Conservation (phyloP, 2,113 vertebrate genomes). For the Mustela nigripes region DNA sequence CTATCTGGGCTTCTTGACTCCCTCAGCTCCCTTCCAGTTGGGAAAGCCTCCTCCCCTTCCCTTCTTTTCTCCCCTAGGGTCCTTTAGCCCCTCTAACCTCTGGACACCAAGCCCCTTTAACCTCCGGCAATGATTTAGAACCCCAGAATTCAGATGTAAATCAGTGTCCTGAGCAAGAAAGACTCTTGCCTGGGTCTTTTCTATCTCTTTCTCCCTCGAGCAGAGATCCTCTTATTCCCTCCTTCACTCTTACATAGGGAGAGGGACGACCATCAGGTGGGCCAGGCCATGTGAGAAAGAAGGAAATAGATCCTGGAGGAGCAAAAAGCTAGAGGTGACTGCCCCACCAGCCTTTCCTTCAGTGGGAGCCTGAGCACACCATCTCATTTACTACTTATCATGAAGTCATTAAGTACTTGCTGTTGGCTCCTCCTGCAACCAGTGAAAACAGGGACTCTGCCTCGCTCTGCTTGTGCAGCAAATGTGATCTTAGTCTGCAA, state of each 20-base stretch:
- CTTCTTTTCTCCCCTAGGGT: neutral
- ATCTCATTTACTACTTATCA: neutral
- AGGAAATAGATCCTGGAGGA: neutral
- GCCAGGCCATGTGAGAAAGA: neutral
- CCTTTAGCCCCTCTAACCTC: neutral
- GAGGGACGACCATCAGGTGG: neutral
- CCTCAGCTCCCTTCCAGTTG: neutral
- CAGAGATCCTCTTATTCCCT: neutral
- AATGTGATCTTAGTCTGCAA: neutral
- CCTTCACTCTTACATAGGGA: neutral
- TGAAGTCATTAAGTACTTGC: neutral
- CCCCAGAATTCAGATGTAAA: constrained; percentile 3
- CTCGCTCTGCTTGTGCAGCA: neutral
- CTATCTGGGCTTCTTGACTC: neutral
- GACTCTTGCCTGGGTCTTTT: neutral
- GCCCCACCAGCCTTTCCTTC: neutral
- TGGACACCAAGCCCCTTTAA: neutral
- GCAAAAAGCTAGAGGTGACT: neutral
- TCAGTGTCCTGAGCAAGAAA: constrained; percentile 18
- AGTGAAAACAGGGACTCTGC: neutral
- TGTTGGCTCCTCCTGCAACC: neutral
- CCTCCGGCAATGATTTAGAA: neutral
- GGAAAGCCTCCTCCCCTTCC: neutral
- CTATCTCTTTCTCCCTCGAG: neutral
- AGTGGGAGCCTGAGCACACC: neutral